Base-by-base conservation (phyloP, 2,113 vertebrate genomes). In the Psilopsiagon aurifrons region DNA sequence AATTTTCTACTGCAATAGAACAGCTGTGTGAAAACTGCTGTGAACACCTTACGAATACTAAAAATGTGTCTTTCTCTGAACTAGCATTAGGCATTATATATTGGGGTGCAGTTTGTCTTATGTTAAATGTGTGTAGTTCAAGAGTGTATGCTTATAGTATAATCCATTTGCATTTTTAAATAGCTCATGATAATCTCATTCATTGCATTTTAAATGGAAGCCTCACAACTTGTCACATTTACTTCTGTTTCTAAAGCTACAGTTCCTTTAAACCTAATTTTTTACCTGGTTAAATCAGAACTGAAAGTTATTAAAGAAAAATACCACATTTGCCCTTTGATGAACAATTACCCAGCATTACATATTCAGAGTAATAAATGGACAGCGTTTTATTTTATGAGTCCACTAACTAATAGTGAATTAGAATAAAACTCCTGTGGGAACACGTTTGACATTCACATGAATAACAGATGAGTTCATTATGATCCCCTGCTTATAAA, bases 381-480 rank as follows among this genome's bases (percentile, higher is more conserved):
- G 88, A 89, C 94, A 97, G 62, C 69, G 55, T 95, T 97, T 98
- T 79, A 94, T 96, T 97, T 97, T 83, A 94, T 96, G 96, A 95
- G 87, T 93, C 94, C 92, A 92, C 91, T 95, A 97, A 95, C 86
- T 96, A 97, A 95, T 97, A 94, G 87, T 88, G 90, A 97, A 97
- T 97, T 97, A 97, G 96, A 95, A 96, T 97, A 94, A 97, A 97
- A 96, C 88, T 97, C 95, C 90, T 28, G 6, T 97, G 93, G 94
- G 94, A 94, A 73, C 81, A 70, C 68, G 76, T 97, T 97, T 97
- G 96, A 97, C 82, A 96, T 94, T 94, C 94, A 90, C 88, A 93
- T 97, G 97, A 97, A 98, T 97, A 97, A 97, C 80, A 76, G 88
- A 97, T 97, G 96, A 97, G 90, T 95, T 98, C 97, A 94, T 97